phyloP scores from a whole-genome alignment of 2,113 vertebrate genomes.

The human region DNA sequence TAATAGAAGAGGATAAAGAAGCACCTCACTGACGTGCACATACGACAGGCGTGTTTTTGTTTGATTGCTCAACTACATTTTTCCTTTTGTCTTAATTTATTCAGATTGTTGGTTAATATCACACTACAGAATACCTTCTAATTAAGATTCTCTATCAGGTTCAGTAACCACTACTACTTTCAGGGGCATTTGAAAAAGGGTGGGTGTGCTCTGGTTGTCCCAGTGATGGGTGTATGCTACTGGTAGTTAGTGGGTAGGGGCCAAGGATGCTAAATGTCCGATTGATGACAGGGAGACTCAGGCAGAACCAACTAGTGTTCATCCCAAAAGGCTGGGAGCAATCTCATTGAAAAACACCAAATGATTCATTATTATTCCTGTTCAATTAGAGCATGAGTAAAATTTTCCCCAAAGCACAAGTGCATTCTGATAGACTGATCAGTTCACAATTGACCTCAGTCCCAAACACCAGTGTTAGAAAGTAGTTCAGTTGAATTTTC shows the following conservation, averaged over 20 bases:
- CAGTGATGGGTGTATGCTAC: not conserved
- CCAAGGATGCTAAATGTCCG: not conserved
- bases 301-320: not conserved
- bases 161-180: not conserved
- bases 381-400: not conserved
- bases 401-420: not conserved
- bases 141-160: not conserved
- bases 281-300: not conserved
- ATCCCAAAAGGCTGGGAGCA: not conserved
- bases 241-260: not conserved
- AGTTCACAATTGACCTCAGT: not conserved
- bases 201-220: not conserved
- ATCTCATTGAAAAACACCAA: not conserved
- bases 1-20: not conserved
- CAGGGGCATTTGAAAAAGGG: not conserved
- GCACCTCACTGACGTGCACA: not conserved
- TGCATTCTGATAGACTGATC: not conserved
- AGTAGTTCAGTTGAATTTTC: not conserved
- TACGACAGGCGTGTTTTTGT: not conserved
- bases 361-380: not conserved
- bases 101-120: not conserved
- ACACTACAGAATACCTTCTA: not conserved
- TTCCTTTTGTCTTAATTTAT: not conserved
- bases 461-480: not conserved
- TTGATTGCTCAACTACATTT: not conserved